Conservation (phyloP, 2,797 vertebrate species). For the Myotis vivesi region DNA sequence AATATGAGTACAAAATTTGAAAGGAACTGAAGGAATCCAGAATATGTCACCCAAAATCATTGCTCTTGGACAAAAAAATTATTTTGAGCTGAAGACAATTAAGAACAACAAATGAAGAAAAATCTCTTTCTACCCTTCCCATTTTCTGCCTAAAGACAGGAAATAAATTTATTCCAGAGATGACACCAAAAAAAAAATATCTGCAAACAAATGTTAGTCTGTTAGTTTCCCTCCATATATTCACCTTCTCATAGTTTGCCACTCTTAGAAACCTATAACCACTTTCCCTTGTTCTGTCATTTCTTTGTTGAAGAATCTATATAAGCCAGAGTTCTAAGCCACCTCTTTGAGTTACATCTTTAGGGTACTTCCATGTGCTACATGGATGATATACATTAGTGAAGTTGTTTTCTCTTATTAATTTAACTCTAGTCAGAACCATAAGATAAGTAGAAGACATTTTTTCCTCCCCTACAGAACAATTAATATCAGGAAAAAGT, state of each 20-base stretch:
- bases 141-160: background rate
- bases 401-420: background rate
- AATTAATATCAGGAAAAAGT: background rate
- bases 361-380: background rate
- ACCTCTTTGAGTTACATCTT: background rate
- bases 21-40: background rate
- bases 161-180: background rate
- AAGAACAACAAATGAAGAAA: background rate
- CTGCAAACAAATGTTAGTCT: background rate
- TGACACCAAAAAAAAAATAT: background rate
- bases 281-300: background rate
- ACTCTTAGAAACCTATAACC: background rate
- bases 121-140: background rate
- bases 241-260: background rate
- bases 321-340: background rate
- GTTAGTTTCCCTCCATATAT: background rate
- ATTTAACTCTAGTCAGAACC: background rate
- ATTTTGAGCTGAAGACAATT: background rate
- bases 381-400: background rate
- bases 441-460: background rate
- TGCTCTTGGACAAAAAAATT: background rate
- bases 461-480: background rate
- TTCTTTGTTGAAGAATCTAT: background rate
- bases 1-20: background rate
- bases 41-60: background rate